Evolutionary conservation across 2,113 vertebrate species (phyloP).

Genomic region (Catharus fuscescens): DNA sequence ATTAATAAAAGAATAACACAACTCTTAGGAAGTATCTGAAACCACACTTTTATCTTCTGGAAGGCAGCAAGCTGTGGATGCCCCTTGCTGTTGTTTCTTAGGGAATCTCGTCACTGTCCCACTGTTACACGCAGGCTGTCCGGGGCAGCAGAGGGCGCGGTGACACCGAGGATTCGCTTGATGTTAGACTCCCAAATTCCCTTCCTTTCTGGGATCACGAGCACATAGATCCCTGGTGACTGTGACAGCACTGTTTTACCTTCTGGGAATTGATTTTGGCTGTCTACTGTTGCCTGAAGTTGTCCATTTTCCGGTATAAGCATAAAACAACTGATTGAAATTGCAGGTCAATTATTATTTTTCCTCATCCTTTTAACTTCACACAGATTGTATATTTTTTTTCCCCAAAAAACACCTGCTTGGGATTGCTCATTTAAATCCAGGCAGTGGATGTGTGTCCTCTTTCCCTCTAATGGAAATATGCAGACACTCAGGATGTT

Average conservation of each 20-base stretch:
- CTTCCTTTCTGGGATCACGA: not conserved
- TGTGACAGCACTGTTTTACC: not conserved
- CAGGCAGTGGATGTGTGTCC: not conserved
- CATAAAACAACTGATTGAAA: not conserved
- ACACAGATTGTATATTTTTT: not conserved
- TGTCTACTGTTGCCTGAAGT: not conserved
- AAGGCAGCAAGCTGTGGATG: not conserved
- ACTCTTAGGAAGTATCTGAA: not conserved
- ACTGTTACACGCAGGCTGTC: not conserved
- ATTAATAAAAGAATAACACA: not conserved
- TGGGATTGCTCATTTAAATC: not conserved
- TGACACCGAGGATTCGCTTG: not conserved
- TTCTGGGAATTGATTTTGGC: not conserved
- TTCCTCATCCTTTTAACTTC: not conserved
- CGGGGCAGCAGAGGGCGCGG: constrained; percentile 61
- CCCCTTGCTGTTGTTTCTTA: not conserved
- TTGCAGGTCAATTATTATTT: not conserved
- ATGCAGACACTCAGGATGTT: not conserved
- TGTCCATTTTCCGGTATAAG: not conserved
- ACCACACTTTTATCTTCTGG: not conserved
- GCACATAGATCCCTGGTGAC: not conserved
- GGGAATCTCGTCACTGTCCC: rapidly evolving
- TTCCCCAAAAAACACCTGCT: not conserved
- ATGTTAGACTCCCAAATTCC: not conserved
- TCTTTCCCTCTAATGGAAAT: not conserved